These are phyloP conservation scores for Rhinichthys klamathensis DNA, from an alignment of 2,113 vertebrate genomes.

Conservation along the genomic window DNA sequence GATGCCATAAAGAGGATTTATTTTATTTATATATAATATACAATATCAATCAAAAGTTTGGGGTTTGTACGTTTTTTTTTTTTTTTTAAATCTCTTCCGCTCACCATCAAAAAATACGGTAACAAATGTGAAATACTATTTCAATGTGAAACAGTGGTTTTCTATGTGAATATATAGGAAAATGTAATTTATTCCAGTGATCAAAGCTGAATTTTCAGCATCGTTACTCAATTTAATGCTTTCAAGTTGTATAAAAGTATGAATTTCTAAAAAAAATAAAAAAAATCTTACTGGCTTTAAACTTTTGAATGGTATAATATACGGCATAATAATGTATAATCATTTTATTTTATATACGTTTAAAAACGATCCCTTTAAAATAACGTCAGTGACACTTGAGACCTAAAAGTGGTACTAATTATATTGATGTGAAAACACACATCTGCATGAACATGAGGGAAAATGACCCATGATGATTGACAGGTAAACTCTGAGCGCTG, in stretches of 20 bases:
- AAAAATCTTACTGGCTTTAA: not conserved
- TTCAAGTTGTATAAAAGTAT: too few species aligned
- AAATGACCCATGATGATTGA: conserved; percentile 14
- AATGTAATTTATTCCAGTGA: not conserved
- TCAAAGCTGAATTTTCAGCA: not conserved
- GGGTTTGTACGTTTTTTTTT: not conserved
- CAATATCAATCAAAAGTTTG: not conserved
- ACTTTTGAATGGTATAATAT: not conserved
- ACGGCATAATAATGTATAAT: not conserved
- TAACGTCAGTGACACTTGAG: not conserved
- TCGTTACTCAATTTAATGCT: not conserved
- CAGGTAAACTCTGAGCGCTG: too few species aligned
- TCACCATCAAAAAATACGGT: not conserved
- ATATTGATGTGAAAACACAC: not conserved
- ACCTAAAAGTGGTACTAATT: not conserved
- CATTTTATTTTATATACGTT: not conserved
- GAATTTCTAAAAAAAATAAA: too few species aligned
- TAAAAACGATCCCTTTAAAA: not conserved
- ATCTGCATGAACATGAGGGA: not conserved
- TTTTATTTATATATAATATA: not conserved
- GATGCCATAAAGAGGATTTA: too few species aligned
- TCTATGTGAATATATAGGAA: not conserved
- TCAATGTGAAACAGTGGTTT: not conserved
- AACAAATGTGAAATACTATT: not conserved
- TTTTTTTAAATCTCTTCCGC: not conserved